A percentile compares a stretch with the other conserved stretches of the same genome.
phyloP scores from a whole-genome alignment of 1,140 invertebrate species.

The Steinernema khuongi region DNA sequence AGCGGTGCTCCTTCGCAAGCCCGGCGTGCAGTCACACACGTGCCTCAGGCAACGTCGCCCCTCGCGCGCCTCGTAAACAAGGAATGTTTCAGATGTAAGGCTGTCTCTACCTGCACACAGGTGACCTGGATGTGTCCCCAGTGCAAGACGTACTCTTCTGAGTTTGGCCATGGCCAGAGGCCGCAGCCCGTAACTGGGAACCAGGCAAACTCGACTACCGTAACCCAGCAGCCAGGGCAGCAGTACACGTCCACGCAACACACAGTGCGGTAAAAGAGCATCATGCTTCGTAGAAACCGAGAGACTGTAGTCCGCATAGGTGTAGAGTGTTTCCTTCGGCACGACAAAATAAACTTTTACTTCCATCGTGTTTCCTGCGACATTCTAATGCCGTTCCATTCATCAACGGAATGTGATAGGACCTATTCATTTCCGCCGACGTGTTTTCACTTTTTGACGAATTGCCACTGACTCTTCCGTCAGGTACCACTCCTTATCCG shows the following conservation, averaged over 20 bases:
- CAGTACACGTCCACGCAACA: constrained; percentile 5
- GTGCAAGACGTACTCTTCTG: constrained; percentile 56
- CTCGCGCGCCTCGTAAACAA: neutral
- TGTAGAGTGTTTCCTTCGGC: neutral
- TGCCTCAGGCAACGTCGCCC: constrained; percentile 28
- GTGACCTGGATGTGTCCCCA: constrained; percentile 53
- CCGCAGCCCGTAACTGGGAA: neutral
- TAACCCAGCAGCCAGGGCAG: constrained; percentile 1
- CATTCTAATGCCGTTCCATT: neutral
- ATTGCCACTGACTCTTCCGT: neutral
- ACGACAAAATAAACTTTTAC: neutral
- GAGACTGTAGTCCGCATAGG: neutral
- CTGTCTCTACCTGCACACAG: constrained; percentile 43
- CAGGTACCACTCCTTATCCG: neutral
- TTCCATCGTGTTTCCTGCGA: neutral
- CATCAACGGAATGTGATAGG: neutral
- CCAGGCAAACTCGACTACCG: neutral
- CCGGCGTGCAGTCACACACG: constrained; percentile 40
- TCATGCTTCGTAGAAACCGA: neutral
- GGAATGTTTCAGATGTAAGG: constrained; percentile 49
- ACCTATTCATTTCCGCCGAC: neutral
- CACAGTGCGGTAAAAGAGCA: neutral
- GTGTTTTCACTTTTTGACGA: neutral
- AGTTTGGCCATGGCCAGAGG: constrained; percentile 9
- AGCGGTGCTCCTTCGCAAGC: constrained; percentile 42